Evolutionary conservation across 2,888 invertebrate species (phyloP).

Genomic region (Marronus borbonicus): DNA sequence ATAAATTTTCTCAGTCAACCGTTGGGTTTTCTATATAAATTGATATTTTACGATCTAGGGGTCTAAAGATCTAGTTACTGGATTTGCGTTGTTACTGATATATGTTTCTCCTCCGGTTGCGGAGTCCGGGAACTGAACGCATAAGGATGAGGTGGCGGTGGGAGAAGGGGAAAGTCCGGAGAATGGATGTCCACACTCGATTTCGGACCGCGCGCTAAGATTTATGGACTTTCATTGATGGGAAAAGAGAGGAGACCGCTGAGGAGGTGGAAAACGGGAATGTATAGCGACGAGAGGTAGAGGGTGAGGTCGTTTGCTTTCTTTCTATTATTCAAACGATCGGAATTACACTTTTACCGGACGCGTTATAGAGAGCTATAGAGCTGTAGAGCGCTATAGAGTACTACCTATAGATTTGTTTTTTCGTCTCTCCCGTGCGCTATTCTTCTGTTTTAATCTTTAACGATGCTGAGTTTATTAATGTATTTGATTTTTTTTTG

Average conservation of each 20-base stretch:
- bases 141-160: constrained; percentile 22
- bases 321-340: constrained; percentile 49
- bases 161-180: constrained; percentile 12
- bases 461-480: constrained; percentile 21
- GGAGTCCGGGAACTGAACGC: constrained; percentile 28
- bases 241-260: background rate
- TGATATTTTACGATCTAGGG: constrained; percentile 66
- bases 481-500: constrained; percentile 24
- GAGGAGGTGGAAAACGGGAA: background rate
- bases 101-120: constrained; percentile 57
- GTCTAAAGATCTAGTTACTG: constrained; percentile 64
- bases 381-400: no score
- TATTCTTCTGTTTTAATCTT: constrained; percentile 37
- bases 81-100: constrained; percentile 61
- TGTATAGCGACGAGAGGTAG: no score
- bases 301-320: constrained; percentile 35
- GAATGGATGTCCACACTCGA: constrained; percentile 49
- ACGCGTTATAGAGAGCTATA: background rate
- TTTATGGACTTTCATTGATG: constrained; percentile 49
- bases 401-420: constrained; percentile 2
- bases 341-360: constrained; percentile 36
- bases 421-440: constrained; percentile 10
- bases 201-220: constrained; percentile 45
- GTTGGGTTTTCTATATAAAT: constrained; percentile 61
- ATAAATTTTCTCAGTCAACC: constrained; percentile 59